Evolutionary conservation across 2,888 invertebrate genomes (phyloP), one percentile per base, ranked within the genome.

Genomic region (Ephialtes manifestator): DNA sequence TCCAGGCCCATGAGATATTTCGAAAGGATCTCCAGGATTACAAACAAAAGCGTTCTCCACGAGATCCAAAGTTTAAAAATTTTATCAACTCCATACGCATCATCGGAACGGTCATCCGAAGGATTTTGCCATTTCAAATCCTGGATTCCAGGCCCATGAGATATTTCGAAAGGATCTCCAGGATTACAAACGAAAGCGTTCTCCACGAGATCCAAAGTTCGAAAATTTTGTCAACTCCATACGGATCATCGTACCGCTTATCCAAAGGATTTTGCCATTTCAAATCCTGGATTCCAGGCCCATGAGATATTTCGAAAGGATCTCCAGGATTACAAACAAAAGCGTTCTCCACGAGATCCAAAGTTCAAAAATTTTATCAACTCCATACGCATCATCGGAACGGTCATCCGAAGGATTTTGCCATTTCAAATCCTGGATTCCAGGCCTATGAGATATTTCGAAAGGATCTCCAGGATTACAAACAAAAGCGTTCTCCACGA

Each of bases 11-110:
- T n/a, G n/a, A n/a, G n/a, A n/a, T n/a, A n/a, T n/a, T n/a, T n/a
- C n/a, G n/a, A n/a, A n/a, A n/a, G n/a, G n/a, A n/a, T 86, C n/a
- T n/a, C 75, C 5, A 39, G 60, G 43, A 48, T 39, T 68, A 60
- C 55, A 18, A 31, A 80, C 43, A 51, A 28, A 53, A 51, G 43
- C 39, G 18, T 20, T 15, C n/a, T 20, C 35, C 53, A 70, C 43
- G 72, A 81, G 63, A 28, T 51, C 78, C 28, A 8, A 24, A 60
- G 31, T 7, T 74, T 72, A 11, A 53, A 3, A n/a, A 60, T 68
- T 55, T 39, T 13, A 53, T 53, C 8, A 51, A 53, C 28, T n/a
- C 48, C 31, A 39, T 39, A 39, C 5, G 35, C 1, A 39, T 18
- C 48, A 28, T 24, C 7, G 67, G 43, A 24, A 20, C 18, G 15